Evolutionary conservation across 2,113 vertebrate genomes (phyloP), one percentile per base, ranked within the genome.

Genomic region (Larimichthys crocea): DNA sequence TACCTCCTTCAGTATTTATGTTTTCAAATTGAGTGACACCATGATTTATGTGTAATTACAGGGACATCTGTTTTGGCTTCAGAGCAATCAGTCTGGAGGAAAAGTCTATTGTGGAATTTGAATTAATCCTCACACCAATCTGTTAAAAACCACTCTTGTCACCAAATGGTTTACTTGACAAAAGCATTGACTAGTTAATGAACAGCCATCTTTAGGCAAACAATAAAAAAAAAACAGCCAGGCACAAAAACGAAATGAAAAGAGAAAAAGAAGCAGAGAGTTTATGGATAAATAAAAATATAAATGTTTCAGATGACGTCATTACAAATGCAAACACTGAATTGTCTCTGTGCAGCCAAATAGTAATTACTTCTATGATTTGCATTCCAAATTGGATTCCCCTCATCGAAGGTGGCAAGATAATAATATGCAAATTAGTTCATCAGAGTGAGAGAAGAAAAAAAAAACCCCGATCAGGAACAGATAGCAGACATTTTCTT

Each of bases 351-450:
- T 35, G 61, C n/a, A 22, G 19, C 68, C 59, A 31, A 64, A 42
- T n/a, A 42, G 62, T 88, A 89, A 91, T 90, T 88, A 90, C 79
- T 76, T 86, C 74, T 57, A 42, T 40, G 14, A 91, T 92, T 91
- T 85, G 85, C 85, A 90, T 89, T 92, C 91, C 74, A 90, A 77
- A 92, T 91, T 84, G 0, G 42, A 78, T 82, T 80, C 76, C 65
- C 50, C 71, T 69, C 48, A n/a, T 26, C 48, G 73, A 81, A 84
- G 70, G 63, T 55, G 55, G 49, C 19, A 0, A 65, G 74, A 84
- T 93, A 92, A 93, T 86, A 66, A 90, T 64, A 93, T 93, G 92
- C 88, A 90, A 92, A 92, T 91, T 86, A 88, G 90, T 31, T 83
- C 80, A 76, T 75, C 72, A 76, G 81, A 81, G 55, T 42, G 66